Evolutionary conservation across 2,888 invertebrate species (phyloP), one percentile per base, ranked within the genome.

Genomic region (Nasonia oneida): DNA sequence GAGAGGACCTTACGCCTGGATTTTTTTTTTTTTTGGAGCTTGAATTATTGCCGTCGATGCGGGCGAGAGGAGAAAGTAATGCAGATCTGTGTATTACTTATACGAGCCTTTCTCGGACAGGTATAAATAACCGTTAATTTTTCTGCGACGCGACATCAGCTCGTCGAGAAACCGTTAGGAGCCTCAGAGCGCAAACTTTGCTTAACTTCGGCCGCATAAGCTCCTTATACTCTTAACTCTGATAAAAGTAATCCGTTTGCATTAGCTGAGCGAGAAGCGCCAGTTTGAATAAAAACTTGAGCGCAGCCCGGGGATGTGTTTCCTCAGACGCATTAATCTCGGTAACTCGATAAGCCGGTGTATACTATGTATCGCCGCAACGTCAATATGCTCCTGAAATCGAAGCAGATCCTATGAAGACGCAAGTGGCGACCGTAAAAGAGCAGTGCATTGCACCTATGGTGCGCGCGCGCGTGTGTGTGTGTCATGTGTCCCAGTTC

Each of bases 41-140:
- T 50, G 39, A 84, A 84, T 84, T 84, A 84, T 84, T 84, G 61
- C n/a, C 37, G 50, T 79, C 37, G 75, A 67, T 50, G 37, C 37
- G 57, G 33, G 61, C n/a, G 70, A n/a, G 33, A n/a, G 33, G 71
- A 83, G 64, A 83, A 77, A 29, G 53, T 76, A 29, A 29, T 29
- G 29, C 76, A 53, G 42, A 70, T 83, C 5, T 39, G 42, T 29
- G 42, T 39, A 37, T 50, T 37, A 64, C 42, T 74, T 74, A 64
- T 75, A 23, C 23, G 18, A 37, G 67, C 61, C 47, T 81, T 74
- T 81, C 15, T 75, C 50, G 18, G 23, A 42, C 14, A 23, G 23
- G 39, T 18, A 6, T 57, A 53, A 15, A 23, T 18, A 15, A 3
- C 6, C 4, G 23, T n/a, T 37, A n/a, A n/a, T 33, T n/a, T 61